phyloP scores from a whole-genome alignment of 2,113 vertebrate species.

The Indri indri region DNA sequence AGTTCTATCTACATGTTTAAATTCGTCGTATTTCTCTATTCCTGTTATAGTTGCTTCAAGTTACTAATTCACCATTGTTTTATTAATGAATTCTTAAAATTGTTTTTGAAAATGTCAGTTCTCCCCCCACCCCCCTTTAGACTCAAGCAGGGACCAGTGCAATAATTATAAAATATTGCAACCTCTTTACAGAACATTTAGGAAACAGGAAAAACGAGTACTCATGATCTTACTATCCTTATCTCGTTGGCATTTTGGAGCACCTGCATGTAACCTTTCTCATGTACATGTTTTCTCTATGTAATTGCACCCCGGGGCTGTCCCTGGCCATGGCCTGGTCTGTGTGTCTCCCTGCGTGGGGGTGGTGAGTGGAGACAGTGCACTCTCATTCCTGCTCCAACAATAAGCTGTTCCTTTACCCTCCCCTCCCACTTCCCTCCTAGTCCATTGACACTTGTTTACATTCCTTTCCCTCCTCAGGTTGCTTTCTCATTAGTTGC shows the following conservation, averaged over 20 bases:
- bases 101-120: not conserved
- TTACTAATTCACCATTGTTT: not conserved
- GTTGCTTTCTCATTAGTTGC: not conserved
- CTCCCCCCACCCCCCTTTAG: not conserved
- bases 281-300: not conserved
- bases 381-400: not conserved
- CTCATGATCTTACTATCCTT: not conserved
- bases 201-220: not conserved
- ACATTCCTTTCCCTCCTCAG: not conserved
- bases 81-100: conserved; percentile 2
- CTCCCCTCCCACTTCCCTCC: not conserved
- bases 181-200: not conserved
- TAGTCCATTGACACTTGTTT: not conserved
- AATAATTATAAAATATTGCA: not conserved
- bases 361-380: too few species aligned
- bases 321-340: not conserved
- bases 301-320: fast-evolving
- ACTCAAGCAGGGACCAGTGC: not conserved
- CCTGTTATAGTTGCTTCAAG: not conserved
- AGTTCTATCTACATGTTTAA: not conserved
- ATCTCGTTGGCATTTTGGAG: not conserved
- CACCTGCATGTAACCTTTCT: not conserved
- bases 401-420: too few species aligned
- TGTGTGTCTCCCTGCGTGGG: not conserved
- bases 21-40: not conserved